A percentile compares a stretch with the other conserved stretches of the same genome.
Evolutionary conservation across 2,797 vertebrate genomes (phyloP).

Genomic region (Mus spretus): DNA sequence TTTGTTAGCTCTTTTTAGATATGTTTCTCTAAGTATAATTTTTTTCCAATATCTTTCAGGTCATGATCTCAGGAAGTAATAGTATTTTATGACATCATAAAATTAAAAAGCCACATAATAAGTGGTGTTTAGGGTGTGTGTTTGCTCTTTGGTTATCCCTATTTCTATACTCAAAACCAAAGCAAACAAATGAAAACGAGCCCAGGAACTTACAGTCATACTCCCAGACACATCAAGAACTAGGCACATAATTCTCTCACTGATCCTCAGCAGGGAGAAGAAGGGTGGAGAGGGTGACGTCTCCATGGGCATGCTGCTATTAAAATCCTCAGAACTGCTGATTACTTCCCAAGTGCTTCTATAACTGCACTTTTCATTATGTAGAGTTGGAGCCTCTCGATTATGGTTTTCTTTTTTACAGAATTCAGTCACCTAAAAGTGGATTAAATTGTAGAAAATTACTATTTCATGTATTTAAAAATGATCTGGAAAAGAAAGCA

Average conservation of each 20-base stretch:
- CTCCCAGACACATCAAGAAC: slow-evolving; percentile 90
- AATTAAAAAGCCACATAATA: neutral
- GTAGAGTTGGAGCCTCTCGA: slow-evolving; percentile 87
- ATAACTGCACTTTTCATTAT: slow-evolving; percentile 87
- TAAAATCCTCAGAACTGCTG: slow-evolving; percentile 86
- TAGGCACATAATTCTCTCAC: slow-evolving; percentile 85
- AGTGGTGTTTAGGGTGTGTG: neutral
- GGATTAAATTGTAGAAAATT: slow-evolving; percentile 50
- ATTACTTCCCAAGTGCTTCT: slow-evolving; percentile 89
- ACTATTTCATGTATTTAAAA: neutral
- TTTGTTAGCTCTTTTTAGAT: neutral
- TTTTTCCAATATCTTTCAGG: neutral
- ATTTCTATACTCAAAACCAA: neutral
- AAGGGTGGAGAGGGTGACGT: slow-evolving; percentile 71
- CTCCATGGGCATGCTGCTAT: slow-evolving; percentile 15
- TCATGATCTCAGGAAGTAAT: neutral
- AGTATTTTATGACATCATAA: neutral
- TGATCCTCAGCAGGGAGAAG: slow-evolving; percentile 84
- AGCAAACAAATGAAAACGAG: slow-evolving; percentile 7
- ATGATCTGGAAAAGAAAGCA: neutral
- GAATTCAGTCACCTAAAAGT: slow-evolving; percentile 69
- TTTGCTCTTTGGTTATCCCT: neutral
- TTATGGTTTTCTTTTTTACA: slow-evolving; percentile 86
- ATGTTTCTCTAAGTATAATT: slow-evolving; percentile 11
- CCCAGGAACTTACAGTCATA: slow-evolving; percentile 85